Evolutionary conservation across 92 coral and sea anemone genomes (phyloP).

Genomic region (Blastomussa wellsi): DNA sequence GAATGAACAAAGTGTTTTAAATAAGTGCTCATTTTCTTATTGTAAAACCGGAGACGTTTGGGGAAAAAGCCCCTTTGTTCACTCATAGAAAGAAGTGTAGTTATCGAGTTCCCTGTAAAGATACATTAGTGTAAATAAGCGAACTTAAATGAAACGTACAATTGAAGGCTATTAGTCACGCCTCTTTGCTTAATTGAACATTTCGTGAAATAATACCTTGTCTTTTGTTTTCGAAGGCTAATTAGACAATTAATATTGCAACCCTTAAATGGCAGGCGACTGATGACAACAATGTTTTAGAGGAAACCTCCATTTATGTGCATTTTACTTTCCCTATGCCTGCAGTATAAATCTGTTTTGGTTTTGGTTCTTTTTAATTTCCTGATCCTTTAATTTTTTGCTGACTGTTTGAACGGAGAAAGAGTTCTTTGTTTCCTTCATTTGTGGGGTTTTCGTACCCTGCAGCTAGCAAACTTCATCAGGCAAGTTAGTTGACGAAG

Average conservation of each 20-base stretch:
- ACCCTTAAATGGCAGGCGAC: neutral
- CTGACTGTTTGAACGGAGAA: neutral
- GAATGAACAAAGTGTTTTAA: too few species aligned
- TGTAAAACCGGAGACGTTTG: too few species aligned
- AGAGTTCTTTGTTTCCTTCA: too few species aligned
- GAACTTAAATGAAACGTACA: neutral
- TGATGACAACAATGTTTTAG: neutral
- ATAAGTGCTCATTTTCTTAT: too few species aligned
- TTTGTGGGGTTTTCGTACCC: too few species aligned
- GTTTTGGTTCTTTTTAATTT: neutral
- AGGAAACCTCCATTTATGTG: neutral
- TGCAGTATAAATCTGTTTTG: neutral
- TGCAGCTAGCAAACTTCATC: too few species aligned
- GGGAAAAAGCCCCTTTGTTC: too few species aligned
- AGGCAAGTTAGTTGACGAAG: too few species aligned
- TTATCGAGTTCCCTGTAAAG: neutral
- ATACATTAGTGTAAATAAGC: neutral
- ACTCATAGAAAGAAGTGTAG: neutral
- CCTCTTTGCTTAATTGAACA: neutral
- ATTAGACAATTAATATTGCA: neutral
- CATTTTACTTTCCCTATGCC: neutral
- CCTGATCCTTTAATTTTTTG: neutral
- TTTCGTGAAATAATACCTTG: neutral
- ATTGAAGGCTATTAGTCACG: neutral
- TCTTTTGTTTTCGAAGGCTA: neutral